phyloP scores from a whole-genome alignment of 2,113 vertebrate genomes.

The Pituophis catenifer region DNA sequence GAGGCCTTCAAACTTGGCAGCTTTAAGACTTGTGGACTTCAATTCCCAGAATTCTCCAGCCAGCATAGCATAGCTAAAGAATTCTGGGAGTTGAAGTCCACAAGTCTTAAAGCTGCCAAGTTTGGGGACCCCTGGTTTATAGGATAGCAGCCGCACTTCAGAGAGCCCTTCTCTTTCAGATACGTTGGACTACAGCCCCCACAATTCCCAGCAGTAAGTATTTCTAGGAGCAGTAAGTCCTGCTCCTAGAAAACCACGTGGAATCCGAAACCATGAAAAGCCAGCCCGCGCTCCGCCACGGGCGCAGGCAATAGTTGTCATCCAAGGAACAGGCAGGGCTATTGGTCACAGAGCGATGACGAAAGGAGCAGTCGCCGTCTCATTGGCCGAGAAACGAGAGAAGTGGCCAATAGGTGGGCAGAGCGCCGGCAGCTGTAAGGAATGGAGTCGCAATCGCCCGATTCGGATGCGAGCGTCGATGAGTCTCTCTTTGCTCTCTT shows the following conservation, averaged over 20 bases:
- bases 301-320: not conserved
- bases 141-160: not conserved
- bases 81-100: no score
- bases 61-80: no score
- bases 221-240: not conserved
- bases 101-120: no score
- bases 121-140: no score
- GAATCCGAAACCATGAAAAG: not conserved
- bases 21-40: no score
- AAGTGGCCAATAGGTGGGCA: not conserved
- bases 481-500: not conserved
- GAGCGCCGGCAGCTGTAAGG: not conserved
- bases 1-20: no score
- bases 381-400: not conserved
- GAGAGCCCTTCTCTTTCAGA: not conserved
- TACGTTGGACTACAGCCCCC: not conserved
- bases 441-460: slow-evolving; percentile 14
- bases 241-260: not conserved
- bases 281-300: not conserved
- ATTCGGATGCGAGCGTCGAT: not conserved
- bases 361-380: not conserved
- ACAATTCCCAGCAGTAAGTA: not conserved
- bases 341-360: not conserved
- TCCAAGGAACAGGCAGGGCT: not conserved
- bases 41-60: no score